Percentiles rank a stretch among this genome's conserved stretches.
These are phyloP conservation scores for Megalops cyprinoides DNA, from an alignment of 2,797 vertebrate genomes.

Conservation along the genomic window DNA sequence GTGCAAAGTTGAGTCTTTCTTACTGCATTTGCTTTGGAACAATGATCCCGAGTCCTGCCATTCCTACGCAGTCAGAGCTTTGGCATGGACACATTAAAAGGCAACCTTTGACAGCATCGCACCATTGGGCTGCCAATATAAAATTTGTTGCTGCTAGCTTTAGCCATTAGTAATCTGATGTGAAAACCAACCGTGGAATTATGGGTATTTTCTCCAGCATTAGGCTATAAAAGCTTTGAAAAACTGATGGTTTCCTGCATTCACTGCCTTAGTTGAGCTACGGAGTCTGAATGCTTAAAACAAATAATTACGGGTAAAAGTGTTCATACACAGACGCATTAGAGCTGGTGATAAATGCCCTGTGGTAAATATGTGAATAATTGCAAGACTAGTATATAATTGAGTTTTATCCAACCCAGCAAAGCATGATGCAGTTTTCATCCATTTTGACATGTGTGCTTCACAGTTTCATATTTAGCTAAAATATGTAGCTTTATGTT, in stretches of 20 bases:
- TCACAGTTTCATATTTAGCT: too few relatives aligned
- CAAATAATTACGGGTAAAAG: neutral
- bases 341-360: neutral
- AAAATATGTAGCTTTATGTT: too few relatives aligned
- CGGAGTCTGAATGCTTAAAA: neutral
- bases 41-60: neutral
- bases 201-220: slow-evolving; percentile 39
- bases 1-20: neutral
- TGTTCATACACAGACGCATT: neutral
- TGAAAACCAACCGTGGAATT: slow-evolving; percentile 36
- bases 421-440: too few relatives aligned
- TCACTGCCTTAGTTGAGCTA: neutral
- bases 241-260: slow-evolving; percentile 37
- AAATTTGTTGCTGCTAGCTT: slow-evolving; percentile 23
- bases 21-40: neutral
- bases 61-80: neutral
- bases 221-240: slow-evolving; percentile 44
- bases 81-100: neutral
- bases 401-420: neutral
- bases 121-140: neutral
- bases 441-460: too few relatives aligned
- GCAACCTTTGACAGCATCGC: slow-evolving; percentile 11
- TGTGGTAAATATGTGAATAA: neutral
- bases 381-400: neutral
- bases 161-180: slow-evolving; percentile 36